These are phyloP conservation scores for Argya squamiceps DNA, from an alignment of 2,797 vertebrate genomes.

Conservation along the genomic window DNA sequence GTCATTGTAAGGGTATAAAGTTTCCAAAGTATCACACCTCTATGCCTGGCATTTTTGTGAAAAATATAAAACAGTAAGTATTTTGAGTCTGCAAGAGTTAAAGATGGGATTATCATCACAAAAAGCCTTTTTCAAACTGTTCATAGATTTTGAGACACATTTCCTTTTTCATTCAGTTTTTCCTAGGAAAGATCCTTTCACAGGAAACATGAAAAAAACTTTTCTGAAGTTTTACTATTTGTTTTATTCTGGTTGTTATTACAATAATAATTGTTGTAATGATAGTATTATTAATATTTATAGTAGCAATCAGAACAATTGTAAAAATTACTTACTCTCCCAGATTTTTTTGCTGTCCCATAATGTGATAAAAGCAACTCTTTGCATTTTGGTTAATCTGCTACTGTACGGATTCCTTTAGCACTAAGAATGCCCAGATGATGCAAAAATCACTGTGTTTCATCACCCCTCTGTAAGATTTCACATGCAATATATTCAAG, in stretches of 20 bases:
- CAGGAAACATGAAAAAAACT: background rate
- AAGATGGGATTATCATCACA: background rate
- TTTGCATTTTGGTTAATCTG: background rate
- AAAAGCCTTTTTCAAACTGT: background rate
- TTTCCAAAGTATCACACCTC: background rate
- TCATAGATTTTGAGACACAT: background rate
- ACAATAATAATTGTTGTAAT: background rate
- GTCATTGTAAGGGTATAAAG: background rate
- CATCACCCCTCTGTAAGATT: background rate
- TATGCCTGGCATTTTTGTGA: background rate
- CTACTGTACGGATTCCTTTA: background rate
- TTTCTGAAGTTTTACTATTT: background rate
- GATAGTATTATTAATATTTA: background rate
- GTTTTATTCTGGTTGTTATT: background rate
- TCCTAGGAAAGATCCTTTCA: background rate
- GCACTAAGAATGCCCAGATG: background rate
- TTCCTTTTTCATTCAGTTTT: background rate
- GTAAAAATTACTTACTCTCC: background rate
- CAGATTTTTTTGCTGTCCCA: background rate
- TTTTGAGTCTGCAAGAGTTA: background rate
- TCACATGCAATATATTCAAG: background rate
- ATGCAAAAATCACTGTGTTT: background rate
- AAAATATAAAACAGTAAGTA: background rate
- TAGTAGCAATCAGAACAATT: background rate
- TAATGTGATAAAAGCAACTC: background rate